Evolutionary conservation across 2,888 invertebrate genomes (phyloP).

Genomic region (Blera fallax): DNA sequence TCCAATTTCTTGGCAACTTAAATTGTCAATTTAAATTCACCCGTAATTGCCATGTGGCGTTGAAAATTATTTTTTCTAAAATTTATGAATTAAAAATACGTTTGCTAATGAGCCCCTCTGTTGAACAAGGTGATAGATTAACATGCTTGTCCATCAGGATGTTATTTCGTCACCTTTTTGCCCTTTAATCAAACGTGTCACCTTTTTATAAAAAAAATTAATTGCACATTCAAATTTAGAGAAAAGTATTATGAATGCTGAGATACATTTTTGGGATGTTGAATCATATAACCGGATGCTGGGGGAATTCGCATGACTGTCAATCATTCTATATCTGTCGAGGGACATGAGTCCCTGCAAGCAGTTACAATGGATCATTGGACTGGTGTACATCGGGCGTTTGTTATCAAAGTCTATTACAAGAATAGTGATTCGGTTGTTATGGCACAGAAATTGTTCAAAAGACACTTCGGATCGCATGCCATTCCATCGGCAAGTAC

Average conservation of each 20-base stretch:
- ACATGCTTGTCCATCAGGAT: constrained; percentile 47
- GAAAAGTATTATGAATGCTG: neutral
- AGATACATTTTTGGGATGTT: neutral
- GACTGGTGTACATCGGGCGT: constrained; percentile 79
- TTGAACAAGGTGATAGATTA: constrained; percentile 56
- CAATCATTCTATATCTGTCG: constrained; percentile 27
- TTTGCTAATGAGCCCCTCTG: constrained; percentile 54
- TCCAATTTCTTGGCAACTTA: constrained; percentile 53
- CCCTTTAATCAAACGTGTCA: constrained; percentile 52
- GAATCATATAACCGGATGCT: constrained; percentile 35
- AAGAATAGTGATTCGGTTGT: constrained; percentile 78
- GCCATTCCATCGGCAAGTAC: constrained; percentile 77
- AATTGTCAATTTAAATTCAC: constrained; percentile 50
- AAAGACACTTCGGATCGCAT: constrained; percentile 78
- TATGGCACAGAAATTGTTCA: constrained; percentile 77
- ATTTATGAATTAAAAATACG: constrained; percentile 51
- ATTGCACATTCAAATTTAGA: neutral
- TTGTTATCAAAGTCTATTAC: constrained; percentile 77
- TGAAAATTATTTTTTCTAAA: neutral
- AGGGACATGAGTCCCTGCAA: constrained; percentile 10
- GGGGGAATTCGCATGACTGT: neutral
- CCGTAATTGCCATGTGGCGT: neutral
- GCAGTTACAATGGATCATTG: constrained; percentile 77
- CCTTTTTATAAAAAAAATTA: neutral
- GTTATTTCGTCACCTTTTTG: constrained; percentile 51